Percentiles rank a stretch among this genome's conserved stretches.
phyloP scores from a whole-genome alignment of 2,888 invertebrate species.

The Theretra japonica region DNA sequence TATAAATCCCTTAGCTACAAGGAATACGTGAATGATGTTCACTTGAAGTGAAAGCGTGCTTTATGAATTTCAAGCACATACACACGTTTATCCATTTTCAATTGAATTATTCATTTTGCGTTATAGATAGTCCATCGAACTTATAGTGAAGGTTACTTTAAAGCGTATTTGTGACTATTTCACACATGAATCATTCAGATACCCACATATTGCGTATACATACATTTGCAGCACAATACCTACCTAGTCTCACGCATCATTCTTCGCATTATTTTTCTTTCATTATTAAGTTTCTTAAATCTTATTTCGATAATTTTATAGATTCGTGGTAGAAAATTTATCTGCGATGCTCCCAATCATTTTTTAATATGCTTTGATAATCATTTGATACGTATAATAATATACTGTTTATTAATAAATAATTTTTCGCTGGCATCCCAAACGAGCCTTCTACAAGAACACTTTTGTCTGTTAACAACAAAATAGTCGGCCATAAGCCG shows the following conservation, averaged over 20 bases:
- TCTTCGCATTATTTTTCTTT: no score
- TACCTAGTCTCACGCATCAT: no score
- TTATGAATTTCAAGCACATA: constrained; percentile 20
- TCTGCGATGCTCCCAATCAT: no score
- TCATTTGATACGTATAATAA: no score
- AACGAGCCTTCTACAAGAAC: not conserved
- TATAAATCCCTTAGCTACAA: not conserved
- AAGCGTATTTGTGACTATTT: not conserved
- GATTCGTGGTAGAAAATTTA: no score
- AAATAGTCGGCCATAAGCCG: not conserved
- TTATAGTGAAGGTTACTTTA: not conserved
- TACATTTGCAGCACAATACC: no score
- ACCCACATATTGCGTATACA: no score
- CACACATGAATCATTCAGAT: not conserved
- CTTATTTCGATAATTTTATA: no score
- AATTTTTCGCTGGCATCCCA: no score
- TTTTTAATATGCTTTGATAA: no score
- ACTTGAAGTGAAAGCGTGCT: constrained; percentile 1
- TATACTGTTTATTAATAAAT: no score
- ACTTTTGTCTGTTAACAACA: not conserved
- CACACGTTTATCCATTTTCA: not conserved
- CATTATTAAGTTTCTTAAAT: no score
- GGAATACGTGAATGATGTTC: constrained; percentile 8
- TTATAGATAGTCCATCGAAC: constrained; percentile 13
- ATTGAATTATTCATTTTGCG: constrained; percentile 22